Percentiles rank a stretch among this genome's conserved stretches.
These are phyloP conservation scores for Bombylius discolor DNA, from an alignment of 2,888 invertebrate species.

Conservation along the genomic window DNA sequence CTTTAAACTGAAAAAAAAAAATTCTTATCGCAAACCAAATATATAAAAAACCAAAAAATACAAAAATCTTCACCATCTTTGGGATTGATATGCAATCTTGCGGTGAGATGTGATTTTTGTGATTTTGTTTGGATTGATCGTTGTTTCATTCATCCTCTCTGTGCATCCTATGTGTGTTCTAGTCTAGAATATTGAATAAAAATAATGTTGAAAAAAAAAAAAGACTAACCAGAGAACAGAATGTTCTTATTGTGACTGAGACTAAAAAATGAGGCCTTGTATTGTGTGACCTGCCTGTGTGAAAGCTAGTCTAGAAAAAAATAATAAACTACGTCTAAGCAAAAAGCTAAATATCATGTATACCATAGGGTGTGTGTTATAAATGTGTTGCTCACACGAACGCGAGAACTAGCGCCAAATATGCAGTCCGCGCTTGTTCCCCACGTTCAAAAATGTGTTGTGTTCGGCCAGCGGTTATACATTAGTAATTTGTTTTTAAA, in stretches of 20 bases:
- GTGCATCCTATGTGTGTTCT: neutral
- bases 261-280: neutral
- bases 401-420: neutral
- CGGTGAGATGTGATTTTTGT: conserved; percentile 21
- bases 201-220: neutral
- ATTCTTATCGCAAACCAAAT: neutral
- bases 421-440: neutral
- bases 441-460: neutral
- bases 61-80: neutral
- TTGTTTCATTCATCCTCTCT: neutral
- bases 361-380: neutral
- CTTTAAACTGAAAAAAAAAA: neutral
- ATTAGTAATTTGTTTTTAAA: conserved; percentile 14
- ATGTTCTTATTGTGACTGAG: neutral
- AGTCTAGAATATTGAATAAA: neutral
- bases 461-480: conserved; percentile 13
- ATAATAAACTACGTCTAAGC: neutral
- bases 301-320: neutral
- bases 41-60: neutral
- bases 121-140: conserved; percentile 2
- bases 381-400: neutral
- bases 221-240: neutral
- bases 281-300: neutral
- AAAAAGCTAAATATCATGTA: neutral
- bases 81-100: conserved; percentile 15